These are phyloP conservation scores for Antitype chi DNA, from an alignment of 2,888 invertebrate species.

Conservation along the genomic window DNA sequence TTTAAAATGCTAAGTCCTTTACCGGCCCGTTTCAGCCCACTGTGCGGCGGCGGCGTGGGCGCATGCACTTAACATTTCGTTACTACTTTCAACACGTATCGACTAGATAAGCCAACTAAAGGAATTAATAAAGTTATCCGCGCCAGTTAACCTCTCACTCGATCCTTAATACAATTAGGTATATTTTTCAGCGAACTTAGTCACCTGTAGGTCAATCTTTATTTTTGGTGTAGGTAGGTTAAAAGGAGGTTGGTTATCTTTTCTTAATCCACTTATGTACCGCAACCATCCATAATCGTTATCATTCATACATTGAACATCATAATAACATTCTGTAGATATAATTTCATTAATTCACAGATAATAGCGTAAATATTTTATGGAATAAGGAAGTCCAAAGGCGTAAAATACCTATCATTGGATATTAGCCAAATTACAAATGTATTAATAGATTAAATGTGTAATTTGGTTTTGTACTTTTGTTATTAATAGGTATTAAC, in stretches of 20 bases:
- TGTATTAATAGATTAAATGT: constrained; percentile 20
- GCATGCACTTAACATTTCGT: constrained; percentile 83
- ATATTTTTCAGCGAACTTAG: constrained; percentile 1
- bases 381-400: constrained; percentile 47
- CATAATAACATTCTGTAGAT: constrained; percentile 26
- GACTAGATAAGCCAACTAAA: constrained; percentile 74
- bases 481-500: constrained; percentile 34
- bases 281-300: constrained; percentile 19
- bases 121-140: constrained; percentile 82
- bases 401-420: constrained; percentile 27
- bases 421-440: constrained; percentile 39
- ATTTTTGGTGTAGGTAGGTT: background rate
- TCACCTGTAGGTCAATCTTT: constrained; percentile 20
- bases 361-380: constrained; percentile 34
- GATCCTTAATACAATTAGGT: constrained; percentile 44
- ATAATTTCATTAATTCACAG: constrained; percentile 27
- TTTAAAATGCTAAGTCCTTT: too few relatives aligned
- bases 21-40: too few relatives aligned
- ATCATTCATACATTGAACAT: constrained; percentile 30
- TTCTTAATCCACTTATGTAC: constrained; percentile 27
- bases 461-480: constrained; percentile 20
- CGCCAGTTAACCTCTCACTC: constrained; percentile 69
- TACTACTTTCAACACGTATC: constrained; percentile 82
- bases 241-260: constrained; percentile 3
- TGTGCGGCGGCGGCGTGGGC: too few relatives aligned